Evolutionary conservation across 1,140 invertebrate genomes (phyloP).

Genomic region (Heliconius himera): DNA sequence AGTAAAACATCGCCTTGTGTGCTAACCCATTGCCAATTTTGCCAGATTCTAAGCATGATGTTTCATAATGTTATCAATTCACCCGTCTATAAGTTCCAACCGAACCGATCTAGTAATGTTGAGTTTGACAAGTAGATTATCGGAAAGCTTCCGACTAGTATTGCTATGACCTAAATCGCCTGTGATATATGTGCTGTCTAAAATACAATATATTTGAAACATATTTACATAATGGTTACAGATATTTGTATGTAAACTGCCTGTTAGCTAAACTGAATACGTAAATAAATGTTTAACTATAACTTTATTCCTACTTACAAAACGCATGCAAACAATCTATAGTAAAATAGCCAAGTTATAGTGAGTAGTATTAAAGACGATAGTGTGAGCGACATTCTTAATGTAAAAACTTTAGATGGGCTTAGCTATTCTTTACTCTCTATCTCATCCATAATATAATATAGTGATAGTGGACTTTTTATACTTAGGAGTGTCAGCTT

Average conservation of each 20-base stretch:
- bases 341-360: neutral
- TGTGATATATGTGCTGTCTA: constrained; percentile 36
- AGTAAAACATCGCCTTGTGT: too few species aligned
- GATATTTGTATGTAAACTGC: neutral
- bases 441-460: neutral
- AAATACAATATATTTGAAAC: constrained; percentile 15
- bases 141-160: constrained; percentile 54
- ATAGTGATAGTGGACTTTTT: neutral
- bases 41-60: neutral
- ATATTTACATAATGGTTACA: constrained; percentile 13
- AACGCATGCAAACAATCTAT: neutral
- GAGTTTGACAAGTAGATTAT: constrained; percentile 67
- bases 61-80: constrained; percentile 25
- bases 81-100: constrained; percentile 30
- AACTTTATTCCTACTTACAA: neutral
- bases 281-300: neutral
- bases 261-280: neutral
- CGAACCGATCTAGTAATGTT: constrained; percentile 39
- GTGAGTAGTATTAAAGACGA: neutral
- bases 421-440: neutral
- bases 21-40: neutral
- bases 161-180: constrained; percentile 61
- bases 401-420: neutral
- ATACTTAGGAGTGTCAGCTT: constrained; percentile 62
- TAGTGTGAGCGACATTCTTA: neutral